Evolutionary conservation across 2,113 vertebrate genomes (phyloP).

Genomic region (Strix aluco): DNA sequence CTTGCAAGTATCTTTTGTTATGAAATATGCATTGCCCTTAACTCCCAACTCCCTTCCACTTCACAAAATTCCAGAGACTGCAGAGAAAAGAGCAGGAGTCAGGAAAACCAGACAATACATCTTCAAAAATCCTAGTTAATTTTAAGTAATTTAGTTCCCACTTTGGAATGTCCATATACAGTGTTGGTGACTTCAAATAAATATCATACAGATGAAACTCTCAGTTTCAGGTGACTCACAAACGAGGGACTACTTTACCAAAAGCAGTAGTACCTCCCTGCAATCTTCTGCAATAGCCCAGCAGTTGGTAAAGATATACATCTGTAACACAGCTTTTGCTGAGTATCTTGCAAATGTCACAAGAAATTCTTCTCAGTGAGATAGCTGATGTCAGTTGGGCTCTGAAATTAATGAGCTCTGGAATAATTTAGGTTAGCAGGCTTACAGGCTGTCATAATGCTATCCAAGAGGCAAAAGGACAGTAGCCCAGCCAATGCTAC

Average conservation of each 20-base stretch:
- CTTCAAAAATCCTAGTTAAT: background rate
- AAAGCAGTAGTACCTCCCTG: background rate
- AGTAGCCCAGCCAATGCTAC: background rate
- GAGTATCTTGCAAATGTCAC: background rate
- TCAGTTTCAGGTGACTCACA: background rate
- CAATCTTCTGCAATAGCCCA: background rate
- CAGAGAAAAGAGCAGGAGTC: background rate
- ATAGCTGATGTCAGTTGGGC: background rate
- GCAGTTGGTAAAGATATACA: background rate
- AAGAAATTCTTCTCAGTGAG: background rate
- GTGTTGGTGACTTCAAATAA: background rate
- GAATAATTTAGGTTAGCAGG: background rate
- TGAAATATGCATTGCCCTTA: background rate
- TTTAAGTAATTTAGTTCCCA: background rate
- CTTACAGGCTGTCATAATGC: background rate
- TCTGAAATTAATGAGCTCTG: background rate
- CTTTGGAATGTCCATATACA: background rate
- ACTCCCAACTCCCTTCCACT: background rate
- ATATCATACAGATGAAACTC: background rate
- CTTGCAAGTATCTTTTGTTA: background rate
- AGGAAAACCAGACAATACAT: background rate
- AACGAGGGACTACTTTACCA: background rate
- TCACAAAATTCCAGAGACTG: background rate
- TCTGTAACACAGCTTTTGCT: background rate
- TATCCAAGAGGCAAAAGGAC: background rate